Base-by-base conservation (phyloP, 1,140 invertebrate species). In the Leucophenga varia region DNA sequence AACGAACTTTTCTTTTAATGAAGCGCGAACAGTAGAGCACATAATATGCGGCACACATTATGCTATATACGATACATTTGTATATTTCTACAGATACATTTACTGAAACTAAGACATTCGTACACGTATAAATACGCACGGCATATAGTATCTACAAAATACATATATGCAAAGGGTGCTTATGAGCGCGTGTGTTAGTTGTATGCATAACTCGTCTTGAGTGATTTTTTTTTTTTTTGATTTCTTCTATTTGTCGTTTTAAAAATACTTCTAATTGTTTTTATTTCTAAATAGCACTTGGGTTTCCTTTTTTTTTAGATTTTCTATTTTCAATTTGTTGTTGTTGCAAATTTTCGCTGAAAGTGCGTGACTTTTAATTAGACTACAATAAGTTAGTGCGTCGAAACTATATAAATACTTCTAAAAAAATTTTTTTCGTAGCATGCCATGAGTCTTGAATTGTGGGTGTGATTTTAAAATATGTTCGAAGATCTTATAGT, bases 331-430 rank as follows among this genome's bases (percentile, higher is more conserved):
- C n/a, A n/a, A n/a, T 19, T 39, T 47, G 36, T n/a, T 28, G 36
- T 22, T 37, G 38, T 49, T 49, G 30, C n/a, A n/a, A 47, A 58
- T 58, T 65, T 65, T 61, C 48, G 55, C 55, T 42, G 50, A 68
- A 69, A 64, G 55, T 64, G 64, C 65, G 55, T 64, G 60, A 59
- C 53, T 61, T 61, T 69, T 69, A 69, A 69, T 69, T 69, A 59
- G 53, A 69, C 47, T 61, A 59, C 54, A 64, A 69, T 61, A 61
- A 69, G 56, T 59, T 63, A 59, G 63, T 42, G 49, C n/a, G n/a
- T n/a, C n/a, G n/a, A n/a, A n/a, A n/a, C n/a, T n/a, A n/a, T n/a
- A n/a, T n/a, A n/a, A n/a, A n/a, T n/a, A n/a, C n/a, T n/a, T n/a
- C n/a, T n/a, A n/a, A n/a, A n/a, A 49, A 38, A 55, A 28, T 28